phyloP scores from a whole-genome alignment of 2,797 vertebrate species.

The Lindbergichthys nudifrons region DNA sequence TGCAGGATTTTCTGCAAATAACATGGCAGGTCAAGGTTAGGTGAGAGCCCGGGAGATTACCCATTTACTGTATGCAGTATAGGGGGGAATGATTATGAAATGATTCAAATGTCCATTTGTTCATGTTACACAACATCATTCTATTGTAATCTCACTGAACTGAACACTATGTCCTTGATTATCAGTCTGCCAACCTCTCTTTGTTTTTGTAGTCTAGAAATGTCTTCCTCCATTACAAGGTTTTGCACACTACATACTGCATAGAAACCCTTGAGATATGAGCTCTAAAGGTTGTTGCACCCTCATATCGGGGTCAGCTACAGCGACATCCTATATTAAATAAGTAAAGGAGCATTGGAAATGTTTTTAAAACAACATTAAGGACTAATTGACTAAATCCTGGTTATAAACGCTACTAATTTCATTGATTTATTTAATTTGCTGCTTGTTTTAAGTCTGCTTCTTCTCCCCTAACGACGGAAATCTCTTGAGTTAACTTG shows the following conservation, averaged over 20 bases:
- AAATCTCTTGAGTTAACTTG: not conserved
- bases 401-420: too few species aligned
- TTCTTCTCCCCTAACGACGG: not conserved
- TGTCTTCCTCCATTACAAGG: conserved; percentile 7
- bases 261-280: not conserved
- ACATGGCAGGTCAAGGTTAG: conserved; percentile 22
- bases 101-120: not conserved
- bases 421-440: too few species aligned
- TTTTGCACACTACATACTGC: not conserved
- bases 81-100: conserved; percentile 9
- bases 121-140: conserved; percentile 11
- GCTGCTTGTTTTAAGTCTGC: too few species aligned
- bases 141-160: not conserved
- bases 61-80: not conserved
- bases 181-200: not conserved
- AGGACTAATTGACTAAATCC: too few species aligned
- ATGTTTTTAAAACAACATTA: too few species aligned
- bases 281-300: not conserved
- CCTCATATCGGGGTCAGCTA: too few species aligned
- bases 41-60: conserved; percentile 25
- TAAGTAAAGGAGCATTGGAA: too few species aligned
- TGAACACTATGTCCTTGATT: not conserved
- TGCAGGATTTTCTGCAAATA: conserved; percentile 58
- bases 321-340: too few species aligned
- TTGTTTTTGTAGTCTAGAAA: not conserved